A percentile compares a stretch with the other conserved stretches of the same genome.
Evolutionary conservation across 2,797 vertebrate genomes (phyloP).

Genomic region (Cyprinella venusta): DNA sequence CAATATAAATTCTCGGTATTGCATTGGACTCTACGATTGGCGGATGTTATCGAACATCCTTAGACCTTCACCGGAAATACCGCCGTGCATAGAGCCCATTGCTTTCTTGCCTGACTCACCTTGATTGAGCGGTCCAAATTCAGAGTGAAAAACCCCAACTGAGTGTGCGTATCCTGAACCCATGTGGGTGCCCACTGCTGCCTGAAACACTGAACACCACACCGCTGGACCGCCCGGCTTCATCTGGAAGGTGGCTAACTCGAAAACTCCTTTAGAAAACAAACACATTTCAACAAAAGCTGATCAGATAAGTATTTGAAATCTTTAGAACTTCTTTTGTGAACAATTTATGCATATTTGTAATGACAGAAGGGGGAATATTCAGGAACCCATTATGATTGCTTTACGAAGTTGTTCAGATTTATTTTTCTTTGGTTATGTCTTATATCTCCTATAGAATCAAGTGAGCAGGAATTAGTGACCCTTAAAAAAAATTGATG

Average conservation of each 20-base stretch:
- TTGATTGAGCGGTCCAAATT: constrained; percentile 86
- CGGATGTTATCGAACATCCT: no score
- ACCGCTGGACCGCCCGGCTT: constrained; percentile 87
- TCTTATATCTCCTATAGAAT: neutral
- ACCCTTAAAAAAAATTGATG: neutral
- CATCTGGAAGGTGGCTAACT: constrained; percentile 89
- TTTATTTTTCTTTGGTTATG: neutral
- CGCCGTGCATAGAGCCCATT: no score
- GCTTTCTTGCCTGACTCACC: constrained; percentile 71
- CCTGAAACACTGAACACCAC: constrained; percentile 84
- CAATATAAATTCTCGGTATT: no score
- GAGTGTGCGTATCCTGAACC: constrained; percentile 82
- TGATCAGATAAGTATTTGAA: neutral
- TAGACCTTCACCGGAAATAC: no score
- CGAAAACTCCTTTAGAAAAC: constrained; percentile 83
- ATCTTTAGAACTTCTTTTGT: neutral
- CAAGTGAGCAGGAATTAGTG: neutral
- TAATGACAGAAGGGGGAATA: neutral
- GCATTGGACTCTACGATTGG: no score
- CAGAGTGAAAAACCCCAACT: constrained; percentile 87
- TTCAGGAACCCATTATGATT: neutral
- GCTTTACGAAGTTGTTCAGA: neutral
- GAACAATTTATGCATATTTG: neutral
- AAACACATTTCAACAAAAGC: neutral
- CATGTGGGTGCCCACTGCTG: constrained; percentile 77